Conservation (phyloP, 2,113 vertebrate species). For the Salvelinus alpinus region DNA sequence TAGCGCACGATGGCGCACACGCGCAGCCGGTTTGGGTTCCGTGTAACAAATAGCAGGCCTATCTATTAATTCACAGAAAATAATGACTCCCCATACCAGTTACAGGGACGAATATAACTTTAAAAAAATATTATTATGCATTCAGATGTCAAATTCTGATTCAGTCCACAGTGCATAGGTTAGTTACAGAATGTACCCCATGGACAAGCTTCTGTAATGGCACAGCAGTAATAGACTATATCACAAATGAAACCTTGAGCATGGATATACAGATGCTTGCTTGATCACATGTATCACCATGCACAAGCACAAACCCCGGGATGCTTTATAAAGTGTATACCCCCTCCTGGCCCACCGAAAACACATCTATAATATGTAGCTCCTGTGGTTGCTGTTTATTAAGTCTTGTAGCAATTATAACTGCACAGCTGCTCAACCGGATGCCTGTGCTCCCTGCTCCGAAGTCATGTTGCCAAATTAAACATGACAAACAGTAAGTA, state of each 20-base stretch:
- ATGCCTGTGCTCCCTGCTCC: slow-evolving; percentile 66
- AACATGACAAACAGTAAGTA: slow-evolving; percentile 59
- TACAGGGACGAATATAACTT: neutral
- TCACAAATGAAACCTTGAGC: no score
- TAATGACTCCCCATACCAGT: neutral
- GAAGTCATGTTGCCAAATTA: slow-evolving; percentile 65
- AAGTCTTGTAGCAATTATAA: slow-evolving; percentile 70
- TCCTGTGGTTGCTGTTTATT: slow-evolving; percentile 65
- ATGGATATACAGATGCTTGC: neutral
- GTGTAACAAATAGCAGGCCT: neutral
- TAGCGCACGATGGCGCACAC: no score
- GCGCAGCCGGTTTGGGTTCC: no score
- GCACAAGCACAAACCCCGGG: slow-evolving; percentile 23
- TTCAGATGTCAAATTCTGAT: no score
- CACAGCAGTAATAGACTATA: no score
- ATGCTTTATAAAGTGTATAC: slow-evolving; percentile 33
- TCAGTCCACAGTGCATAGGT: no score
- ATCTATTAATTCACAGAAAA: neutral
- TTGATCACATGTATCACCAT: slow-evolving; percentile 6
- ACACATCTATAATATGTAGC: slow-evolving; percentile 56
- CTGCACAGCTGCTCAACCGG: slow-evolving; percentile 71
- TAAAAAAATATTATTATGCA: no score
- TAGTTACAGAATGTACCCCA: no score
- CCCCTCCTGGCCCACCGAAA: slow-evolving; percentile 48
- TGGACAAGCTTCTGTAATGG: no score